A percentile compares a stretch with the other conserved stretches of the same genome.
Evolutionary conservation across 2,888 invertebrate genomes (phyloP).

Genomic region (Myopa tessellatipennis): DNA sequence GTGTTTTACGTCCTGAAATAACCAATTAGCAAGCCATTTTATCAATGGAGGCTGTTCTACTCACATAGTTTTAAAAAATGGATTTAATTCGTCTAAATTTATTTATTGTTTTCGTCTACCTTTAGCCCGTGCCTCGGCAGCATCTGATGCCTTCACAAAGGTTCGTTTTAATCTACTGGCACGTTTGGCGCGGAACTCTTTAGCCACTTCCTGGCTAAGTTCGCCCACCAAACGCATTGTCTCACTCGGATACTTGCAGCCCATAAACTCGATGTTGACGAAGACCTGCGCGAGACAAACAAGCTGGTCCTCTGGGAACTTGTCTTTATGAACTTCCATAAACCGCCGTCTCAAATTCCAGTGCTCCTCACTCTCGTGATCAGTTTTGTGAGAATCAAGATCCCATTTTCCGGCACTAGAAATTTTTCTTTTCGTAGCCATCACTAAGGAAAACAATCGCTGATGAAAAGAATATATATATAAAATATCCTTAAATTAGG

Average conservation of each 20-base stretch:
- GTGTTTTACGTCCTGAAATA: slow-evolving; percentile 46
- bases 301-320: slow-evolving; percentile 81
- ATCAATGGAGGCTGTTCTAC: slow-evolving; percentile 27
- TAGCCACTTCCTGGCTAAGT: slow-evolving; percentile 79
- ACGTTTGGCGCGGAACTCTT: slow-evolving; percentile 76
- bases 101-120: slow-evolving; percentile 67
- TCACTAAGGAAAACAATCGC: no score
- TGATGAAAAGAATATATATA: no score
- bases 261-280: slow-evolving; percentile 76
- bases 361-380: slow-evolving; percentile 90
- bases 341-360: slow-evolving; percentile 88
- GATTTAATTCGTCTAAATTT: slow-evolving; percentile 42
- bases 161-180: slow-evolving; percentile 76
- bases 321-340: slow-evolving; percentile 80
- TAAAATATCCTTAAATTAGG: no score
- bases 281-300: slow-evolving; percentile 92
- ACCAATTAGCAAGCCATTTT: slow-evolving; percentile 26
- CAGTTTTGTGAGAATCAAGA: slow-evolving; percentile 78
- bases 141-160: slow-evolving; percentile 81
- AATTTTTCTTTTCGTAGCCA: not conserved
- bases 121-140: slow-evolving; percentile 81
- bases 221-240: slow-evolving; percentile 84
- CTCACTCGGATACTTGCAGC: slow-evolving; percentile 80
- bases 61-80: slow-evolving; percentile 46
- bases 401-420: slow-evolving; percentile 72